Conservation (phyloP, 2,888 invertebrate genomes). For the Loripinus fragilis region DNA sequence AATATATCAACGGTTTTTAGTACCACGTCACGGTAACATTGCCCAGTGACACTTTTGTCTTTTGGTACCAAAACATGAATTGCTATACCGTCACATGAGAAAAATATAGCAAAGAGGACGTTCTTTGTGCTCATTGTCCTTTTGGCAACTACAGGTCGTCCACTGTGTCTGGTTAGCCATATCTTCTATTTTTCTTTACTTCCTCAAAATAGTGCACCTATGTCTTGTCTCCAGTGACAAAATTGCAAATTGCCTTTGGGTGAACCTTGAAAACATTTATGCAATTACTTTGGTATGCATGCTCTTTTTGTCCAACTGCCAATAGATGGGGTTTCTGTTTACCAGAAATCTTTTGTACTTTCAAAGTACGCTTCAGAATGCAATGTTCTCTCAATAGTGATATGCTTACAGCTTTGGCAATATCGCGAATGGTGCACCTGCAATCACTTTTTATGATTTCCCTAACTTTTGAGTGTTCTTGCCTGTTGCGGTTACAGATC, state of each 20-base stretch:
- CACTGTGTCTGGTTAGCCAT: background rate
- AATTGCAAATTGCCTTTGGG: background rate
- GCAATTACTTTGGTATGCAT: background rate
- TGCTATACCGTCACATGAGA: background rate
- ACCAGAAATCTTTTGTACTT: background rate
- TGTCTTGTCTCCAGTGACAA: conserved; percentile 15
- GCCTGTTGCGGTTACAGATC: no score
- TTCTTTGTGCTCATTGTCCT: background rate
- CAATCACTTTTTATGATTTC: no score
- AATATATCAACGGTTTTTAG: background rate
- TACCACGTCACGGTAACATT: background rate
- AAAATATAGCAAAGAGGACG: background rate
- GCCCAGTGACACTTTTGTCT: background rate
- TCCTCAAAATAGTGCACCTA: conserved; percentile 4
- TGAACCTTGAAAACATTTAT: background rate
- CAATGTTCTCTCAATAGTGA: no score
- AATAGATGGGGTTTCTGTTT: conserved; percentile 8
- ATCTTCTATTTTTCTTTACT: background rate
- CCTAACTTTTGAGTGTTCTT: no score
- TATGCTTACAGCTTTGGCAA: no score
- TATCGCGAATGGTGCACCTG: no score
- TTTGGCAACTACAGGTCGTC: conserved; percentile 8
- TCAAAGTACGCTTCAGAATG: no score
- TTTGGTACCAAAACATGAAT: background rate
- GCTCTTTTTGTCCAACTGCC: background rate